A percentile compares a stretch with the other conserved stretches of the same genome.
Evolutionary conservation across 2,113 vertebrate species (phyloP).

Genomic region (Vombatus ursinus): DNA sequence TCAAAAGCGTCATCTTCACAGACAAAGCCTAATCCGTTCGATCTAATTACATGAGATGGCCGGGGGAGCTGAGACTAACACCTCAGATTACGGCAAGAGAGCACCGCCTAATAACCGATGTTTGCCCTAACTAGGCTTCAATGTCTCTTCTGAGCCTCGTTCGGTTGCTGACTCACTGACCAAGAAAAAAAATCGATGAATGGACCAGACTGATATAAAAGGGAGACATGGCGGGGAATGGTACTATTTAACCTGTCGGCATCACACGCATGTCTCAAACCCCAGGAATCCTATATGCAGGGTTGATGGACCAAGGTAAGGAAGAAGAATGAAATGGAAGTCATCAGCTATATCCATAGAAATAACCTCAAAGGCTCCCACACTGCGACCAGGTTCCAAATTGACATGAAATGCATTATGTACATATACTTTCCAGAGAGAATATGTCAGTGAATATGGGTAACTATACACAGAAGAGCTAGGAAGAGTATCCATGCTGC

Average conservation of each 20-base stretch:
- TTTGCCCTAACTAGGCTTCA: constrained; percentile 24
- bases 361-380: constrained; percentile 39
- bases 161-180: constrained; percentile 10
- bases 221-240: constrained; percentile 41
- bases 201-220: neutral
- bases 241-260: constrained; percentile 11
- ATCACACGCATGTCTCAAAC: constrained; percentile 45
- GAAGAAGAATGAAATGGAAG: constrained; percentile 63
- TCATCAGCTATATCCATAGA: constrained; percentile 59
- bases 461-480: constrained; percentile 63
- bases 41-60: neutral
- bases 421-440: constrained; percentile 74
- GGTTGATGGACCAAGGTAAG: constrained; percentile 65
- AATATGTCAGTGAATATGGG: constrained; percentile 46
- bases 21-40: neutral
- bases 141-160: constrained; percentile 33
- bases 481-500: constrained; percentile 58
- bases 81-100: neutral
- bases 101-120: neutral
- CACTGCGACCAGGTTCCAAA: constrained; percentile 41
- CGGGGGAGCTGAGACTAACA: neutral
- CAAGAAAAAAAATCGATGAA: neutral
- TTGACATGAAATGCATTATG: constrained; percentile 60
- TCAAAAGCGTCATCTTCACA: neutral
- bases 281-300: constrained; percentile 46